Percentiles rank a stretch among this genome's conserved stretches.
These are phyloP conservation scores for Actinia equina DNA, from an alignment of 64 coral and sea anemone genomes.

Conservation along the genomic window DNA sequence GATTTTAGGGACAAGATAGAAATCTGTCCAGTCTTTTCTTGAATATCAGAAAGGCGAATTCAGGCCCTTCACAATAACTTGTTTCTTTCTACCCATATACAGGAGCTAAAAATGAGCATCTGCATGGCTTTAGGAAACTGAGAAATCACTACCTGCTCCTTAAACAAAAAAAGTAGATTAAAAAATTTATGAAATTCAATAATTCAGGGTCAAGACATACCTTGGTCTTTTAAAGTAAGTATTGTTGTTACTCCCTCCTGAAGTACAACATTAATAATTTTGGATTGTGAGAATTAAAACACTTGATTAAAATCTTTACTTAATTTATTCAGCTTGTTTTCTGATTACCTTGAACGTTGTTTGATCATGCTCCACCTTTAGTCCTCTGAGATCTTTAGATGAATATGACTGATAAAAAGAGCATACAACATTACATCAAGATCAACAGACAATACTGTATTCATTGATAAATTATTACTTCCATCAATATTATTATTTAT, in stretches of 20 bases:
- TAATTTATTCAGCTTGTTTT: background rate
- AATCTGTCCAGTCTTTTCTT: no score
- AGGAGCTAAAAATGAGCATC: no score
- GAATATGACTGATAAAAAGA: slow-evolving; percentile 37
- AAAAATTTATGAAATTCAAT: background rate
- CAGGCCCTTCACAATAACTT: no score
- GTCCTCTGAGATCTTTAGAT: slow-evolving; percentile 69
- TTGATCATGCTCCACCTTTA: slow-evolving; percentile 92
- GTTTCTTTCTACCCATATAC: no score
- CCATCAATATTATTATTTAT: no score
- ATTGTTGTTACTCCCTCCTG: slow-evolving; percentile 77
- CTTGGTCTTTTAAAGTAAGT: slow-evolving; percentile 84
- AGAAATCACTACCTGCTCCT: no score
- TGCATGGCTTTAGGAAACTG: no score
- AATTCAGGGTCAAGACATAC: slow-evolving; percentile 31
- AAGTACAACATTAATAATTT: background rate
- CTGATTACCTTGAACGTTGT: slow-evolving; percentile 50
- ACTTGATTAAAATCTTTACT: background rate
- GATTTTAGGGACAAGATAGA: no score
- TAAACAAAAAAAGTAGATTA: no score
- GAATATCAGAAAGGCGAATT: no score
- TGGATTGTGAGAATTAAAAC: background rate
- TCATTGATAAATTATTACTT: no score
- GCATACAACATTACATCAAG: background rate
- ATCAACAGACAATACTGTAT: no score